A percentile compares a stretch with the other conserved stretches of the same genome.
These are phyloP conservation scores for Mola mola DNA, from an alignment of 2,113 vertebrate species.

Conservation along the genomic window DNA sequence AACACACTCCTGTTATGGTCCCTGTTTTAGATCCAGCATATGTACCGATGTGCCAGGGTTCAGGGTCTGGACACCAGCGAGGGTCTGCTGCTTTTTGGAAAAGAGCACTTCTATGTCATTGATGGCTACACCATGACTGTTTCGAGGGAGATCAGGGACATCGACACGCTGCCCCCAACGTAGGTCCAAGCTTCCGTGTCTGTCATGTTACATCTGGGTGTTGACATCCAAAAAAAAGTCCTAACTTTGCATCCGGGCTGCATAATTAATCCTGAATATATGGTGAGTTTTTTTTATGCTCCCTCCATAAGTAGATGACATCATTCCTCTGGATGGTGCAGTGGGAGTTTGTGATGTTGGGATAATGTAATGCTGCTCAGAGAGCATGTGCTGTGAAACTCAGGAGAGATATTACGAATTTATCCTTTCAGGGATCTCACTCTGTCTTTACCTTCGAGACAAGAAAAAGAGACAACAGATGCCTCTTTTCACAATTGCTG, in stretches of 20 bases:
- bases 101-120: constrained; percentile 99
- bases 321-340: constrained; percentile 50
- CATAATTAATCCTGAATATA: background rate
- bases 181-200: constrained; percentile 71
- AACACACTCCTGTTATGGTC: accelerated
- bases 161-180: constrained; percentile 95
- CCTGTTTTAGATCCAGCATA: constrained; percentile 91
- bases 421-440: constrained; percentile 6
- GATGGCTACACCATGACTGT: constrained; percentile 98
- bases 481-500: no score
- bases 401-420: constrained; percentile 26
- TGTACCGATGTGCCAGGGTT: constrained; percentile 97
- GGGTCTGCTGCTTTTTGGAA: constrained; percentile 96
- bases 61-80: constrained; percentile 98
- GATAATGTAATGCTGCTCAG: constrained; percentile 59
- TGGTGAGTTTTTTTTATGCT: background rate
- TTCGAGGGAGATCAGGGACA: constrained; percentile 95
- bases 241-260: no score
- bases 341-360: constrained; percentile 37
- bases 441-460: constrained; percentile 11
- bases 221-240: no score
- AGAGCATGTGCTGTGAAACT: constrained; percentile 34
- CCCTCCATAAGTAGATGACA: constrained; percentile 35
- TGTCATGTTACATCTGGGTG: background rate
- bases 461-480: constrained; percentile 17